Conservation (phyloP, 2,888 invertebrate genomes). For the Cheilosia pagana region DNA sequence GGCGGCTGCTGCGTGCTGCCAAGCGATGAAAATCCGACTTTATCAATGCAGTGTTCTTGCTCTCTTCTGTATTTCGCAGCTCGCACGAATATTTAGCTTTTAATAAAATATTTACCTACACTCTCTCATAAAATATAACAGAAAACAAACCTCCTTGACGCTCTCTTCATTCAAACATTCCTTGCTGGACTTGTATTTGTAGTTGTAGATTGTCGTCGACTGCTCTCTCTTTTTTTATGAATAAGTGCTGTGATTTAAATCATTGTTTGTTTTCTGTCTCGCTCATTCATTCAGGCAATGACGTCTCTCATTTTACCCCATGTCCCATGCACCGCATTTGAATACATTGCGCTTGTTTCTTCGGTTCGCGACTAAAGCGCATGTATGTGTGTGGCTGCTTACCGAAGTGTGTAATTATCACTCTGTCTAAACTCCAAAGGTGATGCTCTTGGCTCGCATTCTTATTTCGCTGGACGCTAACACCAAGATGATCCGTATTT, state of each 20-base stretch:
- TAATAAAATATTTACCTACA: constrained; percentile 39
- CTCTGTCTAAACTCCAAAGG: no score
- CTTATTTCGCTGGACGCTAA: background rate
- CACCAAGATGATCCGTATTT: constrained; percentile 9
- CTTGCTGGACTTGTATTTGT: background rate
- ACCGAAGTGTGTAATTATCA: constrained; percentile 42
- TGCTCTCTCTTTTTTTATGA: background rate
- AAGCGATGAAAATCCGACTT: background rate
- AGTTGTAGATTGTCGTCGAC: background rate
- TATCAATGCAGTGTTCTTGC: background rate
- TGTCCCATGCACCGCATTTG: constrained; percentile 44
- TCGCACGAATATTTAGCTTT: constrained; percentile 13
- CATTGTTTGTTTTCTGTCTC: constrained; percentile 27
- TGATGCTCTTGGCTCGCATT: constrained; percentile 18
- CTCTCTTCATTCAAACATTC: constrained; percentile 16
- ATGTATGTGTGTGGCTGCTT: constrained; percentile 8
- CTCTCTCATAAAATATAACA: constrained; percentile 10
- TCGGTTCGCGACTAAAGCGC: background rate
- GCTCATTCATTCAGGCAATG: background rate
- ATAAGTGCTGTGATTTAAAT: constrained; percentile 32
- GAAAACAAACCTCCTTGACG: constrained; percentile 31
- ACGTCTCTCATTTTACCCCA: background rate
- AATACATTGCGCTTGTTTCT: constrained; percentile 51
- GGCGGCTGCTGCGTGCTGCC: no score
- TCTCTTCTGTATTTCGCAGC: constrained; percentile 25